Evolutionary conservation across 2,113 vertebrate species (phyloP).

Genomic region (Gasterosteus nipponicus): DNA sequence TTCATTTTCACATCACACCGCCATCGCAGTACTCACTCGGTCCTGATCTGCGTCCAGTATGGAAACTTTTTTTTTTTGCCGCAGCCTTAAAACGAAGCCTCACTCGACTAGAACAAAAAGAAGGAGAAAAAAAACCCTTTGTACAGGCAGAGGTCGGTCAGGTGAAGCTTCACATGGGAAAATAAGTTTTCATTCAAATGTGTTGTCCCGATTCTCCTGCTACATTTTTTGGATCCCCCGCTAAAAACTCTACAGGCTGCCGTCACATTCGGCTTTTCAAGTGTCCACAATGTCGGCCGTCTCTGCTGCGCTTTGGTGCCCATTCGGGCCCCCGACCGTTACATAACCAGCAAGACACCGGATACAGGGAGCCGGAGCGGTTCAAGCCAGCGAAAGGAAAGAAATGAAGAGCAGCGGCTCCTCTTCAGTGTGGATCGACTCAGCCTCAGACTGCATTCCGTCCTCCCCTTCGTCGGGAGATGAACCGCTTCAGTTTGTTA

Average conservation of each 20-base stretch:
- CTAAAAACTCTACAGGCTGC: constrained; percentile 23
- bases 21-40: not conserved
- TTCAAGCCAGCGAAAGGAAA: constrained; percentile 39
- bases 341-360: constrained; percentile 71
- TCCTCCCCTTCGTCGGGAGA: constrained; percentile 14
- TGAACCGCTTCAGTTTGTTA: constrained; percentile 16
- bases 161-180: not conserved
- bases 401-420: constrained; percentile 33
- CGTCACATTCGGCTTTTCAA: constrained; percentile 46
- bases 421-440: constrained; percentile 37
- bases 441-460: constrained; percentile 42
- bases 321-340: constrained; percentile 70
- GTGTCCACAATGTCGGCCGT: constrained; percentile 34
- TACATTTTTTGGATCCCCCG: constrained; percentile 26
- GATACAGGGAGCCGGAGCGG: constrained; percentile 56
- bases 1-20: constrained; percentile 15
- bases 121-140: constrained; percentile 4
- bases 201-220: not conserved
- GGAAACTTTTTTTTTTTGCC: constrained; percentile 40
- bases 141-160: too few species aligned
- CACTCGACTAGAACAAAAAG: constrained; percentile 19
- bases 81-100: constrained; percentile 43
- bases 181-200: constrained; percentile 26
- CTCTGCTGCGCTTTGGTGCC: constrained; percentile 62
- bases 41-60: constrained; percentile 18